Conservation (phyloP, 2,797 vertebrate species). For the Pipistrellus nathusii region DNA sequence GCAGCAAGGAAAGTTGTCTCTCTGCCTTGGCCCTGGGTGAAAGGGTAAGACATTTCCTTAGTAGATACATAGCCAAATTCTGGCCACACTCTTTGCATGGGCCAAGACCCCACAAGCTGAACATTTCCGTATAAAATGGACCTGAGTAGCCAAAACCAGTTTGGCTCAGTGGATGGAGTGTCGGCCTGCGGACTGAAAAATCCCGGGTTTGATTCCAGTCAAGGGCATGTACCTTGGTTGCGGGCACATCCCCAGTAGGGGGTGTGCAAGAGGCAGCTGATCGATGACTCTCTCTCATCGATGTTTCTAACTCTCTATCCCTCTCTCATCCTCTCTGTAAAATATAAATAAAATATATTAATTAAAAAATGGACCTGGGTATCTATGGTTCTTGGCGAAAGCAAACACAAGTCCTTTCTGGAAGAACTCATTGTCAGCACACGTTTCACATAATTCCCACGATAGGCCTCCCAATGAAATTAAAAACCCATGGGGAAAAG, state of each 20-base stretch:
- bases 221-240: no score
- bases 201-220: no score
- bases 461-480: constrained; percentile 14
- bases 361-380: background rate
- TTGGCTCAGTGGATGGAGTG: no score
- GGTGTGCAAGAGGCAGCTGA: no score
- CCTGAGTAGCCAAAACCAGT: background rate
- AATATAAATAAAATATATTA: no score
- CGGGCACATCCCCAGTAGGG: no score
- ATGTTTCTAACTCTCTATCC: no score
- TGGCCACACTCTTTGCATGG: background rate
- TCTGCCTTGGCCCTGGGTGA: background rate
- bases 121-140: background rate
- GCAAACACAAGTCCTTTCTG: background rate
- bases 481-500: background rate
- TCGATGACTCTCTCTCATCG: no score
- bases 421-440: background rate
- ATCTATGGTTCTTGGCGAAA: background rate
- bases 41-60: background rate
- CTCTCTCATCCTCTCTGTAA: no score
- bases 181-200: no score
- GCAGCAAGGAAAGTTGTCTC: background rate
- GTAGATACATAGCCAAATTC: background rate
- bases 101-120: background rate
- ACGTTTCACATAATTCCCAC: constrained; percentile 18